phyloP scores from a whole-genome alignment of 2,113 vertebrate species.

The Callaeas wilsoni region DNA sequence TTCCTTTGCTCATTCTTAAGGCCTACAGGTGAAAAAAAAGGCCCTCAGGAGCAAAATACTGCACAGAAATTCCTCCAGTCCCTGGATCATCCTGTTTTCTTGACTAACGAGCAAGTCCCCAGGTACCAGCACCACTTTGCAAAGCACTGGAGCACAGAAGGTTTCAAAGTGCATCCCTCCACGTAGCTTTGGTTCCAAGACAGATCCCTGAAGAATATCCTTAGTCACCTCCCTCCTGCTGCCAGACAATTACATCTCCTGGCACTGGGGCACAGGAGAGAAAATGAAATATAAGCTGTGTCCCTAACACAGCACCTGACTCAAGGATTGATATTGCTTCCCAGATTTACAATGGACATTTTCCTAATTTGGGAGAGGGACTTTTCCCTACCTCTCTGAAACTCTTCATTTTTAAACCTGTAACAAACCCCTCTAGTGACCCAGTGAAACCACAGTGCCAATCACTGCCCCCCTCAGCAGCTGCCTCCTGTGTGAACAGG shows the following conservation, averaged over 20 bases:
- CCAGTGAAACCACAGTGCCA: neutral
- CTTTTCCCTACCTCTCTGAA: neutral
- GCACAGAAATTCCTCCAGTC: neutral
- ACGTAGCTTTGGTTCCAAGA: neutral
- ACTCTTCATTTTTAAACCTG: neutral
- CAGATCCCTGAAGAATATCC: neutral
- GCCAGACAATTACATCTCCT: neutral
- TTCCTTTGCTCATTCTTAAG: neutral
- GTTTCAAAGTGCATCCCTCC: neutral
- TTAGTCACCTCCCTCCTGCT: constrained; percentile 13
- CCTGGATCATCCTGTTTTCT: neutral
- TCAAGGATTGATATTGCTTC: neutral
- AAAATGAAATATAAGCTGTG: neutral
- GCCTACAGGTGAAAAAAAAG: neutral
- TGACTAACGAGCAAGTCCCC: neutral
- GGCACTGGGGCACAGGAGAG: neutral
- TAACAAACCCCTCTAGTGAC: neutral
- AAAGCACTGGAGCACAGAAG: neutral
- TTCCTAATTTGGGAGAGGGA: neutral
- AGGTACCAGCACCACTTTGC: neutral
- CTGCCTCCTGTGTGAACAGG: neutral
- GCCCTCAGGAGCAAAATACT: neutral
- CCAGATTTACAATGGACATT: neutral
- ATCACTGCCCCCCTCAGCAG: neutral
- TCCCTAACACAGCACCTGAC: neutral